Conservation (phyloP, 2,888 invertebrate genomes). For the Rhagonycha fulva region DNA sequence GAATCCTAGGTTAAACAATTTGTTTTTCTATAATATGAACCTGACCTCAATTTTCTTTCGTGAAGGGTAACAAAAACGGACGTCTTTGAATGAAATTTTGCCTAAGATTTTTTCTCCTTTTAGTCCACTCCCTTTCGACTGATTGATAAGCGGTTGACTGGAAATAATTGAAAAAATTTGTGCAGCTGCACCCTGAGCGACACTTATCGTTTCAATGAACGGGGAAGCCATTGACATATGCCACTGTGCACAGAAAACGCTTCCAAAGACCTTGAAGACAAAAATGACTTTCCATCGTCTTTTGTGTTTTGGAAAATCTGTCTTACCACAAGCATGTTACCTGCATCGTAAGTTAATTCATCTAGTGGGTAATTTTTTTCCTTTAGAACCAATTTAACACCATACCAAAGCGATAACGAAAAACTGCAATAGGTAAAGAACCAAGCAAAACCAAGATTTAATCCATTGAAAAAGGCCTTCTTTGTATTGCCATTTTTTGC, state of each 20-base stretch:
- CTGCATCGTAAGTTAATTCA: conserved; percentile 64
- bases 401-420: conserved; percentile 80
- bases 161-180: conserved; percentile 80
- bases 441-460: conserved; percentile 76
- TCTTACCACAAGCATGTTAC: conserved; percentile 73
- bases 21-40: not conserved
- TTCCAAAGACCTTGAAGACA: conserved; percentile 72
- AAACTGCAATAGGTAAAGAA: conserved; percentile 75
- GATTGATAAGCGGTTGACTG: conserved; percentile 74
- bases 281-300: not conserved
- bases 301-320: no score
- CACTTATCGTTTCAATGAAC: conserved; percentile 77
- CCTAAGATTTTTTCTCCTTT: conserved; percentile 63
- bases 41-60: conserved; percentile 73
- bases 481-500: conserved; percentile 67
- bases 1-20: conserved; percentile 24
- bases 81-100: conserved; percentile 71
- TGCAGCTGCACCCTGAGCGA: conserved; percentile 78
- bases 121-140: conserved; percentile 65
- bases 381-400: conserved; percentile 70
- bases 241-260: conserved; percentile 73
- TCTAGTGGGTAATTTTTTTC: conserved; percentile 55
- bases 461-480: conserved; percentile 69
- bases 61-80: conserved; percentile 82
- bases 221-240: conserved; percentile 86